Evolutionary conservation across 1,140 invertebrate genomes (phyloP).

Genomic region (Colletes gigas): DNA sequence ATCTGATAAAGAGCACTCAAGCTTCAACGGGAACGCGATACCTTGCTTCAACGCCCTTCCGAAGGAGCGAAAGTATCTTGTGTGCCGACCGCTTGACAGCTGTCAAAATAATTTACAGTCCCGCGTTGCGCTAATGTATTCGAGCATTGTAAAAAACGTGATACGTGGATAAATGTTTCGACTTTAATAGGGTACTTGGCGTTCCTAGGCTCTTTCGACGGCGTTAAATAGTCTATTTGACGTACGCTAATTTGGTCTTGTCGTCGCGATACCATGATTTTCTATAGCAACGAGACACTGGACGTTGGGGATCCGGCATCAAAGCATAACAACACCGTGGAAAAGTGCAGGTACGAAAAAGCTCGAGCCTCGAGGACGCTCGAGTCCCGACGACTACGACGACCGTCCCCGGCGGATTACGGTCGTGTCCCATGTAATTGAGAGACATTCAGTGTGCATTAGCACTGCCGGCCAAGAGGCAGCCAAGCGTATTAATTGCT

Average conservation of each 20-base stretch:
- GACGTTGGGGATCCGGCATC: not conserved
- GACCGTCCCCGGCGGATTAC: constrained; percentile 36
- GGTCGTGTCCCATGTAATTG: constrained; percentile 65
- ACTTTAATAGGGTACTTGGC: too few relatives aligned
- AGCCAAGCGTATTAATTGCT: constrained; percentile 75
- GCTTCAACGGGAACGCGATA: not conserved
- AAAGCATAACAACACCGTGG: not conserved
- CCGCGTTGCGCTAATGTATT: too few relatives aligned
- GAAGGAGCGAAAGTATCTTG: too few relatives aligned
- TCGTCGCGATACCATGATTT: too few relatives aligned
- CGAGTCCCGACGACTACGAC: not conserved
- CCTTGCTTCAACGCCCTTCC: not conserved
- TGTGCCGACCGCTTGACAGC: too few relatives aligned
- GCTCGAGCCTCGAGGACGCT: not conserved
- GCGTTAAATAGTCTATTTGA: not conserved
- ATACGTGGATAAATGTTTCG: too few relatives aligned
- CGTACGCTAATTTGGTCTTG: too few relatives aligned
- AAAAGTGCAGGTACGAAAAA: constrained; percentile 18
- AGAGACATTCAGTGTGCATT: constrained; percentile 71
- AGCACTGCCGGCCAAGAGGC: constrained; percentile 60
- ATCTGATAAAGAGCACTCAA: not conserved
- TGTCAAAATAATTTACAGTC: too few relatives aligned
- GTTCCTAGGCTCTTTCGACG: not conserved
- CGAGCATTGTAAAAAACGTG: too few relatives aligned
- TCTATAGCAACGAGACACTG: constrained; percentile 17